Conservation (phyloP, 2,797 vertebrate genomes). For the Mastacembelus armatus region DNA sequence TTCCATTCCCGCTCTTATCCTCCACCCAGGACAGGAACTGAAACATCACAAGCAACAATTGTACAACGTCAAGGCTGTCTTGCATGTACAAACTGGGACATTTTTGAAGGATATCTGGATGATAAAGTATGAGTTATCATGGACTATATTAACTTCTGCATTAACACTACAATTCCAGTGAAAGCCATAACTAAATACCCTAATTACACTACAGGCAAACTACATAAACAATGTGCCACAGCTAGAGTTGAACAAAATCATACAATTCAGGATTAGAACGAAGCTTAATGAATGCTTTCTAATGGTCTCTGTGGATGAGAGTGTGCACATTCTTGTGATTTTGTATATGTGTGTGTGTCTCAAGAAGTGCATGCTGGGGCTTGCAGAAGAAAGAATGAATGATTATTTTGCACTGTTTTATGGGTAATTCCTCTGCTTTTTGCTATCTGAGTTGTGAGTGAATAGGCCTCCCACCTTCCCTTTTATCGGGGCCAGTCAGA, state of each 20-base stretch:
- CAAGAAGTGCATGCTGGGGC: conserved; percentile 49
- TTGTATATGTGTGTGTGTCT: conserved; percentile 20
- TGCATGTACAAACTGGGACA: no score
- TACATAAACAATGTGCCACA: not conserved
- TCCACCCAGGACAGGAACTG: no score
- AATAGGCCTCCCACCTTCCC: conserved; percentile 29
- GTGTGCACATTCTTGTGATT: not conserved
- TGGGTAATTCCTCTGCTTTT: conserved; percentile 66
- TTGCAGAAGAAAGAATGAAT: conserved; percentile 65
- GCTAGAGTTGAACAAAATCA: not conserved
- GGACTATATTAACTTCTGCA: no score
- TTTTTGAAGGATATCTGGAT: no score
- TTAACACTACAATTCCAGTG: no score
- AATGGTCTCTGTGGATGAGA: not conserved
- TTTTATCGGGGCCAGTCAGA: conserved; percentile 51
- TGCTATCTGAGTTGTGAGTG: conserved; percentile 53
- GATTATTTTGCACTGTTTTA: conserved; percentile 71
- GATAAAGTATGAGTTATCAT: no score
- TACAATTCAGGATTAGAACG: conserved; percentile 11
- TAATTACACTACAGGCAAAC: conserved; percentile 1
- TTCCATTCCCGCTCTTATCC: no score
- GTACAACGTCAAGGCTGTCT: no score
- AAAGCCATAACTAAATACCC: no score
- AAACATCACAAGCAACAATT: no score
- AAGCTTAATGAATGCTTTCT: conserved; percentile 11